Evolutionary conservation across 2,888 invertebrate species (phyloP), one percentile per base, ranked within the genome.

Genomic region (Biston betularia): DNA sequence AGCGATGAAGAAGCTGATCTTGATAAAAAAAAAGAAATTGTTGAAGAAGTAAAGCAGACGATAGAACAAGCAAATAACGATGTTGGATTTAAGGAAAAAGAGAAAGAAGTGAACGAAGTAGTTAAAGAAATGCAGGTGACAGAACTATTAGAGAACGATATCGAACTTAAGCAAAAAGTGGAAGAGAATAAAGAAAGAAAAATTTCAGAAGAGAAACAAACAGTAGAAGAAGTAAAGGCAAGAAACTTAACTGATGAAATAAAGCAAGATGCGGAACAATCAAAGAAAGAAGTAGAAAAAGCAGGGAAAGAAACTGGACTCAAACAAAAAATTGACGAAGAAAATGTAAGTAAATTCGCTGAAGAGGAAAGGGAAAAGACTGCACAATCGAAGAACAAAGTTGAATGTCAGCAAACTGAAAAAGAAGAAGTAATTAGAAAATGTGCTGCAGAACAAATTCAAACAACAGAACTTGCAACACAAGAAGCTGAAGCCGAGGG

Each of bases 281-380:
- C 24, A 24, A 24, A 24, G 24, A 65, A 54, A 45, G 11, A 14
- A 49, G 53, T 6, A 12, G 24, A 24, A 24, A 1, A 24, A 24
- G 3, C 24, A 24, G 24, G 3, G 24, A 24, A 24, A 24, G 3
- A 24, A 2, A 3, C 24, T 24, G 24, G 24, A 24, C 24, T 3
- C 24, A 24, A 24, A 24, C 1, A 24, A 24, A 24, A 24, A 24
- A 24, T 24, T 1, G 3, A 24, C 3, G 3, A 24, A 3, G 63
- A 68, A 42, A 50, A 58, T 24, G 9, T 35, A 2, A 44, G 52
- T 45, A 60, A 55, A 56, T 48, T 68, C 15, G 70, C 71, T 52
- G 64, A 75, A 63, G 56, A 48, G 3, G 62, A 70, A 62, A 69
- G 44, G 9, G 11, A 45, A 8, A 48, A 60, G 42, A 44, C 48